These are phyloP conservation scores for Eidolon dupreanum DNA, from an alignment of 2,797 vertebrate species.

Conservation along the genomic window DNA sequence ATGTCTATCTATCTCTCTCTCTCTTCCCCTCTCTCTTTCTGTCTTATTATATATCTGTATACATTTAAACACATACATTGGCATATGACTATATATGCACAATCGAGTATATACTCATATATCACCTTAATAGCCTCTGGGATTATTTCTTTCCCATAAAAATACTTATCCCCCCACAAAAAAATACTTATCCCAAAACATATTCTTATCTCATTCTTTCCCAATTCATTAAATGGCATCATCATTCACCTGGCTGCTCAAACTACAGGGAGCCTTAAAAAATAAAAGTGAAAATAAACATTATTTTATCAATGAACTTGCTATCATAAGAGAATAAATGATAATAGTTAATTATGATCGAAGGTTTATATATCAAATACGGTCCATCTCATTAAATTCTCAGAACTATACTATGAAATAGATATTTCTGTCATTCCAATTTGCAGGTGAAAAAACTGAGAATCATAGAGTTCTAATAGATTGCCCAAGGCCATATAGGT, in stretches of 20 bases:
- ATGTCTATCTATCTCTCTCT: background rate
- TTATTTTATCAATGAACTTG: slow-evolving; percentile 18
- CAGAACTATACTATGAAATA: background rate
- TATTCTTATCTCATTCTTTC: background rate
- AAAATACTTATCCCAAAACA: background rate
- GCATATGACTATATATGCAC: background rate
- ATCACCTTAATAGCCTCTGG: background rate
- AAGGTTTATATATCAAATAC: background rate
- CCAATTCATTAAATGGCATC: background rate
- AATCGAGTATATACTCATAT: background rate
- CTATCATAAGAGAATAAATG: background rate
- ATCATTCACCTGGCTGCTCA: background rate
- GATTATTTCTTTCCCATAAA: background rate
- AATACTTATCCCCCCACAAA: background rate
- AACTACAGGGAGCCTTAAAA: background rate
- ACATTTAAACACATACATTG: background rate
- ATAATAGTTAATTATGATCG: background rate
- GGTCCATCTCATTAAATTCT: background rate
- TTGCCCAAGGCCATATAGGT: background rate
- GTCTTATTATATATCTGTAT: background rate
- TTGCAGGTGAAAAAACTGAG: background rate
- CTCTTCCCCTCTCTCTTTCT: background rate
- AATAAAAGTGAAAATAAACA: background rate
- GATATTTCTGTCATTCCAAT: background rate
- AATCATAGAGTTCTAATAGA: background rate